Base-by-base conservation (phyloP, 2,888 invertebrate genomes). In the Meiosimyza platycephala region DNA sequence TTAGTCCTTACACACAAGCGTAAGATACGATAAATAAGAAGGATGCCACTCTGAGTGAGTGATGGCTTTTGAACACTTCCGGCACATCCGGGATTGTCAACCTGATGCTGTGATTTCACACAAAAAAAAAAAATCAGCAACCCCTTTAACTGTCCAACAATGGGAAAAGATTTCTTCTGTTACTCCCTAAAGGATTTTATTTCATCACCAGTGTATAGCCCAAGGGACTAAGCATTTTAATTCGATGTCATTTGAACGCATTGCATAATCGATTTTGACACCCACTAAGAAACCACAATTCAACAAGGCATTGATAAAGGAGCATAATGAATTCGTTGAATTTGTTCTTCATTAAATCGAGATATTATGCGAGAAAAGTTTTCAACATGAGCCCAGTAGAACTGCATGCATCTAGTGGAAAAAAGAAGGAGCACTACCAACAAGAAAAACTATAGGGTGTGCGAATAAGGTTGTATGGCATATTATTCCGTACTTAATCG, bases 81-180 rank as follows among this genome's bases (percentile, higher is more conserved):
- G 70, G 62, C 70, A 62, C 63, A 52, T 62, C 52, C 57, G 70
- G 62, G 70, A 70, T 59, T 60, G 40, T 6, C 70, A 70, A 70
- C 62, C 70, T 63, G 70, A 47, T 63, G 70, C 70, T 70, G 70
- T 63, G 70, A 70, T 70, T 70, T 63, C 63, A 47, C 50, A 59
- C 50, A 40, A 15, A 55, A 15, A 50, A 11, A 22, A 11, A 13
- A 33, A 22, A 62, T 54, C 40, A 11, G 62, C 63, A 70, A 70
- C 62, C 70, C 70, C 69, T 70, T 70, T 22, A 16, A 22, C n/a
- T 15, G 47, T 48, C 51, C n/a, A 28, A 11, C 50, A 50, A 22
- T 15, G 47, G 13, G 6, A 47, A 47, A 57, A 47, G 12, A 18
- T 40, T 15, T 50, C 18, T 52, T 48, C 6, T 3, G 16, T 16